Conservation (phyloP, 2,888 invertebrate genomes). For the Cryptus viduatorius region DNA sequence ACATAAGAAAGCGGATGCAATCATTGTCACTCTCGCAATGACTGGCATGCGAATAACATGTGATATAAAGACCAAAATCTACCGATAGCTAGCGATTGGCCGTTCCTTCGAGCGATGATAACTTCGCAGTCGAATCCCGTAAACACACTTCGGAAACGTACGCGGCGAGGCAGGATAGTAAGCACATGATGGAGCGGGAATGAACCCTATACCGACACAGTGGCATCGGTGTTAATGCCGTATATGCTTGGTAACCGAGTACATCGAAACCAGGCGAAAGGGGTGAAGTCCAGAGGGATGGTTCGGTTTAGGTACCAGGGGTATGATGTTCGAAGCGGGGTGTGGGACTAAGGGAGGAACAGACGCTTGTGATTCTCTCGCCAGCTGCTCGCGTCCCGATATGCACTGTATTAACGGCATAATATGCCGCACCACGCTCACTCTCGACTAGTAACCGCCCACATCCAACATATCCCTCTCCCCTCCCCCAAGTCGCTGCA, state of each 20-base stretch:
- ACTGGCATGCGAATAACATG: not conserved
- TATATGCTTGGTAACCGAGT: conserved; percentile 27
- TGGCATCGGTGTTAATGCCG: conserved; percentile 33
- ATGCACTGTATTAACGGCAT: conserved; percentile 82
- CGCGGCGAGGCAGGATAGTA: not conserved
- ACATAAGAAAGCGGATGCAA: not conserved
- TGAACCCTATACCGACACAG: conserved; percentile 14
- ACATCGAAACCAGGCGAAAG: conserved; percentile 47
- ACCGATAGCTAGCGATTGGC: conserved; percentile 1
- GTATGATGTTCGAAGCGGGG: not conserved
- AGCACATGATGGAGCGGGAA: conserved; percentile 24
- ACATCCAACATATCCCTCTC: conserved; percentile 75
- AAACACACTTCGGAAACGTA: not conserved
- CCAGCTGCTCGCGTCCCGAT: conserved; percentile 81
- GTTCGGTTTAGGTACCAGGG: conserved; percentile 52
- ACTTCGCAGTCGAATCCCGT: not conserved
- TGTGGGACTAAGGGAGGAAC: conserved; percentile 39
- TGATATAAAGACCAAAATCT: not conserved
- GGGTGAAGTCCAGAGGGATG: conserved; percentile 35
- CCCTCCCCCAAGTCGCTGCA: conserved; percentile 44
- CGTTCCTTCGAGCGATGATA: conserved; percentile 17
- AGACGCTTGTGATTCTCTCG: conserved; percentile 77
- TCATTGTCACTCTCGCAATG: conserved; percentile 22
- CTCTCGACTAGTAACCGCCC: conserved; percentile 70
- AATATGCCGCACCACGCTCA: conserved; percentile 81